Evolutionary conservation across 1,140 invertebrate species (phyloP).

Genomic region (Physella acuta): DNA sequence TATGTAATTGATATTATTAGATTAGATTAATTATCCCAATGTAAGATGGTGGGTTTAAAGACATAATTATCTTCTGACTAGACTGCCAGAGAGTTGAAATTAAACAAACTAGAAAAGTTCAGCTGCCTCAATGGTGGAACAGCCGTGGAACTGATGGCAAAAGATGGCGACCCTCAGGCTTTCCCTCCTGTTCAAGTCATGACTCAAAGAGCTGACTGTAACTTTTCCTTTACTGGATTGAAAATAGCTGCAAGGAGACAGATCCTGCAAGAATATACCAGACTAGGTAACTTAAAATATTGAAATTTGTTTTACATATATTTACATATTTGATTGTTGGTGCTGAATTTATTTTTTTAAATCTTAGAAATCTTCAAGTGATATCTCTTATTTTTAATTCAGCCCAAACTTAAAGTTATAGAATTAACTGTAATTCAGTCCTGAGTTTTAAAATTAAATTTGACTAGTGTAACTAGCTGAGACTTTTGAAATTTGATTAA

Average conservation of each 20-base stretch:
- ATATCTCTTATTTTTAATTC: too few species aligned
- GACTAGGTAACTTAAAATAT: conserved; percentile 62
- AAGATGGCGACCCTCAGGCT: conserved; percentile 68
- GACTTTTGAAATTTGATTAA: too few species aligned
- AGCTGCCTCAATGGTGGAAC: conserved; percentile 75
- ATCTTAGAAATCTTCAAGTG: too few species aligned
- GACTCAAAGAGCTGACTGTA: conserved; percentile 69
- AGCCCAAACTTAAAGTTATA: too few species aligned
- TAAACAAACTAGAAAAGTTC: conserved; percentile 78
- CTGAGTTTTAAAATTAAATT: too few species aligned
- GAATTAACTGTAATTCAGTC: too few species aligned
- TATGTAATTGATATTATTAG: too few species aligned
- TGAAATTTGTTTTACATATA: background rate
- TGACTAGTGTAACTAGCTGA: too few species aligned
- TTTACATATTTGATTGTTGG: background rate
- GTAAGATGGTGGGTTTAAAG: too few species aligned
- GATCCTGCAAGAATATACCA: conserved; percentile 67
- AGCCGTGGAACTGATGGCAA: conserved; percentile 81
- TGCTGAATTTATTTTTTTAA: too few species aligned
- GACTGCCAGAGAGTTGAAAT: conserved; percentile 80
- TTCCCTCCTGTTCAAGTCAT: conserved; percentile 71
- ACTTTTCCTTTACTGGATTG: conserved; percentile 83
- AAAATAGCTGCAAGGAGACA: conserved; percentile 64
- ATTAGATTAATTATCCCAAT: too few species aligned
- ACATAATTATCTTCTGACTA: too few species aligned